Evolutionary conservation across 2,888 invertebrate genomes (phyloP), one percentile per base, ranked within the genome.

Genomic region (Cactoblastis cactorum): DNA sequence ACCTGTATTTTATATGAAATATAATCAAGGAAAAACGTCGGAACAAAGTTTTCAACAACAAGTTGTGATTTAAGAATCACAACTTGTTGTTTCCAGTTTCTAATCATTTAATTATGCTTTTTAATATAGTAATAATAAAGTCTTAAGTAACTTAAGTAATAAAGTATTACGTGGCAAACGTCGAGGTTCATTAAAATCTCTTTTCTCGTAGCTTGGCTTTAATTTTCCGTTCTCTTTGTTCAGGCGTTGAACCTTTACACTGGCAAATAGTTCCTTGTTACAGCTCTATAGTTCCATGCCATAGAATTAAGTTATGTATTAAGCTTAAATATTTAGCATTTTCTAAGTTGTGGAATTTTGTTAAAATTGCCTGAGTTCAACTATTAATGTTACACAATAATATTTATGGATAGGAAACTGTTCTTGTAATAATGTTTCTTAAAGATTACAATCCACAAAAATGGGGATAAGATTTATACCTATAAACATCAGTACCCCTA

Each of bases 151-250:
- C n/a, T n/a, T n/a, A n/a, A n/a, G n/a, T n/a, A n/a, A n/a, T n/a
- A n/a, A n/a, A n/a, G n/a, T n/a, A 82, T 82, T 83, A 79, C 77
- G 80, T 64, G 70, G 79, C 72, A 74, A 80, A 75, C 77, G 80
- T 71, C 75, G 76, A 70, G 74, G 76, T 82, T 86, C 85, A 84
- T 88, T 87, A 85, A 87, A 87, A 83, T 81, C 82, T 83, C 80
- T 82, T 82, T 83, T 80, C 83, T 76, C 77, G 74, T 77, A 68
- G 80, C 81, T 80, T 77, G 76, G 71, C 77, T 80, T 82, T 86
- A 86, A 87, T 87, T 86, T 85, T 87, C 85, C 85, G 86, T 83
- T 83, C 79, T 82, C 83, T 83, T 87, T 86, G 83, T 87, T 81
- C 69, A 58, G 56, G 71, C 77, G 75, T 70, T 77, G 74, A 67